Evolutionary conservation across 2,888 invertebrate genomes (phyloP), one percentile per base, ranked within the genome.

Genomic region (Drosophila borealis): DNA sequence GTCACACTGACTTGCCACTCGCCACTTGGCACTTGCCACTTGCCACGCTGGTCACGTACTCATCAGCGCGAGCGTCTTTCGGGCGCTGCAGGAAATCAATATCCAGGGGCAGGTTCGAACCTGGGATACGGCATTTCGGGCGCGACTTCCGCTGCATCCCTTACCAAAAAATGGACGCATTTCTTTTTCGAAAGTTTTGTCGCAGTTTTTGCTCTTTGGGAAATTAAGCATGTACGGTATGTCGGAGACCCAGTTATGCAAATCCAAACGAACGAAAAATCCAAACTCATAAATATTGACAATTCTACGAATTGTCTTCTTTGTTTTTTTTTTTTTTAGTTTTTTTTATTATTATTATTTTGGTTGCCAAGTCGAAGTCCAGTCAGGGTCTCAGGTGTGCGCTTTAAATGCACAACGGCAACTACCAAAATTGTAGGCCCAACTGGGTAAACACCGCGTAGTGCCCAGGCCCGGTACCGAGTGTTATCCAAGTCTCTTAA

Each of bases 211-310:
- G 9, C 17, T 8, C 56, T 63, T 76, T 63, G 63, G 55, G 69
- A 81, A 80, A 87, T 90, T 88, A 85, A 78, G 70, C 77, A 84
- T 88, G 88, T 76, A 80, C 14, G 74, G 70, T 69, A 57, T 88
- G 90, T 90, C 85, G 74, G 70, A 89, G 90, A 91, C 90, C 90
- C 89, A 91, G 90, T 90, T 91, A 91, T 91, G 91, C 88, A 91
- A 91, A 91, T 91, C 77, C 66, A 66, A 79, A 80, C 74, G 36
- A 29, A 41, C 78, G 17, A 63, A 45, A 69, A 70, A 55, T 57
- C 33, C 60, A 74, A 71, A 76, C 67, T 87, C 85, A 89, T 89
- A 88, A 88, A 89, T 86, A 89, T 87, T 70, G 85, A 78, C 70
- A 69, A 85, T 84, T 84, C 86, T 88, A 86, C 86, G 84, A 85